Evolutionary conservation across 1,140 invertebrate species (phyloP).

Genomic region (Schlechtendalia chinensis): DNA sequence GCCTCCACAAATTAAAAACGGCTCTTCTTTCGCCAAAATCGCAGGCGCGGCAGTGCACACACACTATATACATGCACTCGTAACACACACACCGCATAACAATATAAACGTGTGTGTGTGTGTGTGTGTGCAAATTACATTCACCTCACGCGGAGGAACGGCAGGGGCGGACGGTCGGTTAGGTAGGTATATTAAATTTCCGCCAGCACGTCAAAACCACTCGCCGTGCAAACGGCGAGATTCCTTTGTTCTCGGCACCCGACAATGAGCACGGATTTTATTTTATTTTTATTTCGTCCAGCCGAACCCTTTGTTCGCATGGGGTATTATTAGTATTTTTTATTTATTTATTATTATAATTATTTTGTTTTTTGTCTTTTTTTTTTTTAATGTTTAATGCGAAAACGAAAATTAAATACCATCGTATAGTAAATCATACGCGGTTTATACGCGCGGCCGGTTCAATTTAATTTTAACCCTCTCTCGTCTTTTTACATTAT

Average conservation of each 20-base stretch:
- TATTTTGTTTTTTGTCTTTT: neutral
- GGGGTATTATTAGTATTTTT: conserved; percentile 16
- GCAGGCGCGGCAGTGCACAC: neutral
- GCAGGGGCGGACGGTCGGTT: too few species aligned
- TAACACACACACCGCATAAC: neutral
- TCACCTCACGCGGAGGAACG: too few species aligned
- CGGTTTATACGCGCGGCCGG: neutral
- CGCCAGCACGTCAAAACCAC: conserved; percentile 44
- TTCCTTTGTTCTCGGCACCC: conserved; percentile 41
- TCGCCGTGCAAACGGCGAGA: conserved; percentile 26
- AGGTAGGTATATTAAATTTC: conserved; percentile 44
- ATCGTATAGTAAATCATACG: conserved; percentile 20
- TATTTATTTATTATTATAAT: conserved; percentile 7
- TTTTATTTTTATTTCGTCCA: neutral
- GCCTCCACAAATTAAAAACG: conserved; percentile 27
- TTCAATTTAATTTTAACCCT: conserved; percentile 24
- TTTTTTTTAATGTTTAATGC: neutral
- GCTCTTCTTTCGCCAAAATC: neutral
- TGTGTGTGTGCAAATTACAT: neutral
- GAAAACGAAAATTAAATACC: conserved; percentile 28
- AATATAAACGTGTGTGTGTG: neutral
- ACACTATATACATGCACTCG: neutral
- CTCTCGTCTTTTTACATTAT: neutral
- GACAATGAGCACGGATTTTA: conserved; percentile 37
- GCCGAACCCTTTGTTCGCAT: neutral